Evolutionary conservation across 2,113 vertebrate genomes (phyloP), one percentile per base, ranked within the genome.

Genomic region (Prolemur simus): DNA sequence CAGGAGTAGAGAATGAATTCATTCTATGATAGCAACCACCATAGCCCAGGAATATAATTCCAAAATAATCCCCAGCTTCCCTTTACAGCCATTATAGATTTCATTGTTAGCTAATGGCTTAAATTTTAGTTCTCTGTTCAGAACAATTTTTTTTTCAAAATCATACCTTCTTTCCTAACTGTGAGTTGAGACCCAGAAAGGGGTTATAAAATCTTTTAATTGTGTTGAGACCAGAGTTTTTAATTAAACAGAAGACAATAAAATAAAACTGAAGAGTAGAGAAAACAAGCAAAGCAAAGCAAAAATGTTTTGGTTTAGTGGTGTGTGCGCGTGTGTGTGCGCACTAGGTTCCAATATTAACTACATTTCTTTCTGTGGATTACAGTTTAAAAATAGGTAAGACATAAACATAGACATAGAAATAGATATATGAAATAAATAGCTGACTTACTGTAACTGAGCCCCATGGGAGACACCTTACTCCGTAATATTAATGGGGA

Each of bases 221-320:
- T 74, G 47, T 12, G 14, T 78, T 86, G 9, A 29, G 15, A 45
- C 34, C 18, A 84, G 21, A 85, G 56, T 39, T 85, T 95, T 86
- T 69, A 94, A 95, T 87, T 91, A 86, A 87, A 80, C 29, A 83
- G 39, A 88, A 73, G n/a, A 71, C 27, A 85, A 82, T 63, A 54
- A 71, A 89, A 87, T 17, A 84, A 6, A 71, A 25, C n/a, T 76
- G 2, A 95, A 90, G 10, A 73, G 15, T 14, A 78, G 0, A 93
- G n/a, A 92, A 92, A 9, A 88, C 7, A 78, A 85, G 18, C 42
- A 85, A 89, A 87, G 0, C 54, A 13, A 91, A 88, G 4, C 37
- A 82, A 86, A 6, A 69, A 29, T 73, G 21, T 2, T 37, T 73
- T 20, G 47, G 17, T 82, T 89, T 63, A 52, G 25, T 63, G 74